Evolutionary conservation across 2,113 vertebrate genomes (phyloP).

Genomic region (Mesembrinibis cayennensis): DNA sequence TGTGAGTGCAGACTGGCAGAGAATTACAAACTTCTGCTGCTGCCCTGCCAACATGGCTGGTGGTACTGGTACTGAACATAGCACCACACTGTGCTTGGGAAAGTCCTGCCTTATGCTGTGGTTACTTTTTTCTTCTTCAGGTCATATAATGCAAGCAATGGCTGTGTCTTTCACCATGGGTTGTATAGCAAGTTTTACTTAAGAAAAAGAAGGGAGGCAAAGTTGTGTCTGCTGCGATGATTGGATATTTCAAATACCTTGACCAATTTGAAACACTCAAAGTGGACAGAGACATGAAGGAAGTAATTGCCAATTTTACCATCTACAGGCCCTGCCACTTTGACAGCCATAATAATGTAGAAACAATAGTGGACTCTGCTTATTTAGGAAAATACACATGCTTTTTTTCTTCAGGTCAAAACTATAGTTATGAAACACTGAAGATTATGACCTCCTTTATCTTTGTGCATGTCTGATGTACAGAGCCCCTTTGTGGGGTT

Average conservation of each 20-base stretch:
- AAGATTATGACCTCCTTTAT: not conserved
- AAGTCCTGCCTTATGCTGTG: not conserved
- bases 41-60: not conserved
- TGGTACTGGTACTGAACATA: not conserved
- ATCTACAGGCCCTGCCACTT: not conserved
- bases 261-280: not conserved
- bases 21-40: not conserved
- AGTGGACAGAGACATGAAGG: not conserved
- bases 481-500: not conserved
- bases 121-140: not conserved
- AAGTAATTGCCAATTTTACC: not conserved
- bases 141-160: fast-evolving
- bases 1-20: fast-evolving
- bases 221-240: not conserved
- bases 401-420: not conserved
- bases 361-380: not conserved
- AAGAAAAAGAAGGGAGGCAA: not conserved
- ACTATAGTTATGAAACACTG: not conserved
- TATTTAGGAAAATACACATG: not conserved
- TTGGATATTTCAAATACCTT: not conserved
- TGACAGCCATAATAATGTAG: not conserved
- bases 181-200: not conserved
- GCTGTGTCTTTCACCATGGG: not conserved
- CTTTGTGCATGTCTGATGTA: not conserved
- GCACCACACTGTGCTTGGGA: not conserved